Conservation (phyloP, 2,797 vertebrate species). For the Somateria mollissima region DNA sequence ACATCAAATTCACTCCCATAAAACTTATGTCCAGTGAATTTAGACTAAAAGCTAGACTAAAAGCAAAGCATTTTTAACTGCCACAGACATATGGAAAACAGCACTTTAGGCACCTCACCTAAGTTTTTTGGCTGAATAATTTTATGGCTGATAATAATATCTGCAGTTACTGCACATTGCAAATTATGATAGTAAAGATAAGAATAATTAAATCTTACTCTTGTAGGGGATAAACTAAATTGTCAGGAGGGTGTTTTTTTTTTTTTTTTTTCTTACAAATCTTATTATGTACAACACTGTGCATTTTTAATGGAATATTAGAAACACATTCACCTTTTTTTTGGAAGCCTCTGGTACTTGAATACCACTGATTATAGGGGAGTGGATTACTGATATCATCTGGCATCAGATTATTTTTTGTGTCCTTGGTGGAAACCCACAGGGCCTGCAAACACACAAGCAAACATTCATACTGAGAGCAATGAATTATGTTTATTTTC, state of each 20-base stretch:
- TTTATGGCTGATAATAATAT: constrained; percentile 20
- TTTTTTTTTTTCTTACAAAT: not conserved
- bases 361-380: not conserved
- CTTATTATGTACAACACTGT: not conserved
- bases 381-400: not conserved
- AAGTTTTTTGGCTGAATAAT: constrained; percentile 35
- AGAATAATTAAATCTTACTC: constrained; percentile 11
- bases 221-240: not conserved
- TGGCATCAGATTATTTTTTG: not conserved
- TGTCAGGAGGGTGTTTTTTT: not conserved
- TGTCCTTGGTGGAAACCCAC: not conserved
- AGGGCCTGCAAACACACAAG: not conserved
- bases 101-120: constrained; percentile 7
- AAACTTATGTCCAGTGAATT: not conserved
- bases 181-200: constrained; percentile 41
- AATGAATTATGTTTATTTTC: not conserved
- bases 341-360: not conserved
- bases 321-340: not conserved
- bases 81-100: not conserved
- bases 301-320: not conserved
- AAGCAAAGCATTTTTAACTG: constrained; percentile 1
- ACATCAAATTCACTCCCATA: not conserved
- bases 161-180: not conserved
- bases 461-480: not conserved
- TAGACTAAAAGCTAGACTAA: not conserved